These are phyloP conservation scores for Thamnophis sirtalis DNA, from an alignment of 2,113 vertebrate genomes.

Conservation along the genomic window DNA sequence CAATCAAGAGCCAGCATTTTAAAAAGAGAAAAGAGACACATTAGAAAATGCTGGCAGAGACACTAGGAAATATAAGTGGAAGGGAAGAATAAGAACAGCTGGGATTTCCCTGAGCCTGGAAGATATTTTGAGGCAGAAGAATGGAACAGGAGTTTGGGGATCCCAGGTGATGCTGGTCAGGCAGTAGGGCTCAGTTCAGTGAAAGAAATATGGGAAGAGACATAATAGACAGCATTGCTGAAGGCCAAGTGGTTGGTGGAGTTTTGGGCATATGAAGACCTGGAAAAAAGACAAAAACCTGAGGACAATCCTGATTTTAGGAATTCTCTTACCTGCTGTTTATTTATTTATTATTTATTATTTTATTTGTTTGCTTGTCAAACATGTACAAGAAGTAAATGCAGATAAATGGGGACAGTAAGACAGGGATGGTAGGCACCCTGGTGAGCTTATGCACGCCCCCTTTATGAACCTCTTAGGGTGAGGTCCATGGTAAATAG, in stretches of 20 bases:
- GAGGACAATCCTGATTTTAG: neutral
- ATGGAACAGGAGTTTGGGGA: neutral
- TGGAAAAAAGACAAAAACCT: neutral
- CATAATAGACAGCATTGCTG: neutral
- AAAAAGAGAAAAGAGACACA: neutral
- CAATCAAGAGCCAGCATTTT: neutral
- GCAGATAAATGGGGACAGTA: too few species aligned
- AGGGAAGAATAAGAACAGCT: neutral
- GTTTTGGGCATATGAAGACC: neutral
- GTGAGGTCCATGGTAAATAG: too few species aligned
- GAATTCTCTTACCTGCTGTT: neutral
- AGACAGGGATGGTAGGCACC: too few species aligned
- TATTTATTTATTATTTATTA: too few species aligned
- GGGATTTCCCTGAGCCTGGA: neutral
- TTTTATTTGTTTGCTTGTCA: too few species aligned
- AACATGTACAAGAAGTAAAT: too few species aligned
- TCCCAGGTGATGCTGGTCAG: neutral
- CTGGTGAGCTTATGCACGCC: too few species aligned
- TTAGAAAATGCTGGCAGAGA: neutral
- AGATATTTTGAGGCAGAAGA: neutral
- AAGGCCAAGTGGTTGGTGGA: neutral
- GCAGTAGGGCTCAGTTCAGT: neutral
- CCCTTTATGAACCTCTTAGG: too few species aligned
- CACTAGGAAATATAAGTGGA: neutral
- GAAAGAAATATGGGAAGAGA: neutral